phyloP scores from a whole-genome alignment of 2,113 vertebrate species.

The Chloropsis cyanopogon region DNA sequence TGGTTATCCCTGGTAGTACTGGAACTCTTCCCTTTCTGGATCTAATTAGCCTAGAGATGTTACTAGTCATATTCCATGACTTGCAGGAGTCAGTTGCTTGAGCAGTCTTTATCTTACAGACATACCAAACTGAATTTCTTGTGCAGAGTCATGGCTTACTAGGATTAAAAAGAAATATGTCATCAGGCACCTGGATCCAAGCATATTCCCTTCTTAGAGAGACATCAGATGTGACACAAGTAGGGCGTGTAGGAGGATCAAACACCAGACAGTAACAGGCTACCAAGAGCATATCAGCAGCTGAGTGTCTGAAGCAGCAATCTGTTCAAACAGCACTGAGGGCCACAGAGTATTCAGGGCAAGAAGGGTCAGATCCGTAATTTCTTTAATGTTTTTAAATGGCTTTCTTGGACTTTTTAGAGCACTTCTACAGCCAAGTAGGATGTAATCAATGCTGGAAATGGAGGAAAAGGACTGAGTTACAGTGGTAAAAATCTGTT shows the following conservation, averaged over 20 bases:
- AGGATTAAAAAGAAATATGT: not conserved
- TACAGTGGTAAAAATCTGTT: not conserved
- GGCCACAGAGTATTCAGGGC: not conserved
- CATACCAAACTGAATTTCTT: not conserved
- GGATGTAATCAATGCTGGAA: not conserved
- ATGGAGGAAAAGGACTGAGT: not conserved
- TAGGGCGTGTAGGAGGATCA: not conserved
- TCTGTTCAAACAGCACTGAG: not conserved
- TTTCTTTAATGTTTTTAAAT: slow-evolving; percentile 3
- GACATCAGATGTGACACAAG: not conserved
- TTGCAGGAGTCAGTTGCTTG: not conserved
- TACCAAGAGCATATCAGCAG: not conserved
- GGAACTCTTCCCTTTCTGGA: not conserved
- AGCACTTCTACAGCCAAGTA: not conserved
- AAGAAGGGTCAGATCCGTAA: not conserved
- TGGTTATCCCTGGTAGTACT: not conserved
- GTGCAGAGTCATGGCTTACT: not conserved
- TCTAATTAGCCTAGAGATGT: not conserved
- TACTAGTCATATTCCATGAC: not conserved
- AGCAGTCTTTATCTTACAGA: not conserved
- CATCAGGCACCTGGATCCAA: not conserved
- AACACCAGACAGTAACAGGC: not conserved
- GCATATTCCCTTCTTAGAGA: not conserved
- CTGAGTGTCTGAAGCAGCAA: not conserved
- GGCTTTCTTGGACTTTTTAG: not conserved